Evolutionary conservation across 2,113 vertebrate genomes (phyloP).

Genomic region (Perca schrenkii): DNA sequence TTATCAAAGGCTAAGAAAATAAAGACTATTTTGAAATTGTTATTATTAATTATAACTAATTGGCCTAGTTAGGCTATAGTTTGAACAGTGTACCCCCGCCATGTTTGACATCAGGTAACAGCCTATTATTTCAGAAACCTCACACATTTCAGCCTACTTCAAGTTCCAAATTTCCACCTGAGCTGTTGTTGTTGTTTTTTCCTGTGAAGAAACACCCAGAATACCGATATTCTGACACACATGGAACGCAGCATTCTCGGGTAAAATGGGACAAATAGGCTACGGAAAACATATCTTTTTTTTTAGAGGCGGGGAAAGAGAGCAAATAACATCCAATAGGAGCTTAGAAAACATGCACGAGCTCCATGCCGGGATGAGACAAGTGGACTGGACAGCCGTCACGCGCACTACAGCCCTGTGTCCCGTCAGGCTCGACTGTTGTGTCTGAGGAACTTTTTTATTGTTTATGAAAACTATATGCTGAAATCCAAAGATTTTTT

Average conservation of each 20-base stretch:
- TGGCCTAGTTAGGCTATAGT: too few species aligned
- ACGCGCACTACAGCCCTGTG: conserved; percentile 1
- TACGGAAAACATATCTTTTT: neutral
- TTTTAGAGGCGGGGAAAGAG: neutral
- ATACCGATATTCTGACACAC: neutral
- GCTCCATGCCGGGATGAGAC: neutral
- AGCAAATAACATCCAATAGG: neutral
- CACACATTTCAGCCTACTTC: too few species aligned
- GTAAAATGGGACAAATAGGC: neutral
- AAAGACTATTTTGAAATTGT: too few species aligned
- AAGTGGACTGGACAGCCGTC: neutral
- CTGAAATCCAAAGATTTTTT: conserved; percentile 95
- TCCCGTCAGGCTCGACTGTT: neutral
- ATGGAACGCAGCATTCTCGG: neutral
- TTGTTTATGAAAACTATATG: conserved; percentile 78
- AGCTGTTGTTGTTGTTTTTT: too few species aligned
- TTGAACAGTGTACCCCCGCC: too few species aligned
- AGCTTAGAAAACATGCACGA: neutral
- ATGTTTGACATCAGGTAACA: too few species aligned
- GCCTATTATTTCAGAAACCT: too few species aligned
- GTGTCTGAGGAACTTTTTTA: conserved; percentile 5
- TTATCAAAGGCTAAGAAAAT: too few species aligned
- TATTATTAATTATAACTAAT: too few species aligned
- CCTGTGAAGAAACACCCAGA: neutral
- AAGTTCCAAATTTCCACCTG: too few species aligned